Conservation (phyloP, 2,797 vertebrate species). For the Eulemur mongoz region DNA sequence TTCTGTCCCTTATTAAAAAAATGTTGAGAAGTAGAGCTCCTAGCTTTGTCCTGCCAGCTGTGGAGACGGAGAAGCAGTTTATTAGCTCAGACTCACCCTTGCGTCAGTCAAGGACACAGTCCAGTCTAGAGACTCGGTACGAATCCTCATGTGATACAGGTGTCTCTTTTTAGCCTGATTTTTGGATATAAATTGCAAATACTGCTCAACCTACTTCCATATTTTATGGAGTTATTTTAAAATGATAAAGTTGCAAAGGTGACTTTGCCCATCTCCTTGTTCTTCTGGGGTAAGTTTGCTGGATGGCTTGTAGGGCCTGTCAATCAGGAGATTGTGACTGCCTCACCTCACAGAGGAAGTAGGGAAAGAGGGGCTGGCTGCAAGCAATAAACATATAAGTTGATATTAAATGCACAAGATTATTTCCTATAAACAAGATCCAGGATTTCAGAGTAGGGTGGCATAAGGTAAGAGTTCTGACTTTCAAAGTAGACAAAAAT, state of each 20-base stretch:
- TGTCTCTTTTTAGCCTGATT: conserved; percentile 4
- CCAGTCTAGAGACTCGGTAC: not conserved
- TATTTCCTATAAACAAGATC: not conserved
- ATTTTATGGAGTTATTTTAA: not conserved
- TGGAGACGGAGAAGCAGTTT: not conserved
- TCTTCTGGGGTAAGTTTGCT: not conserved
- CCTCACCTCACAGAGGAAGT: too few species aligned
- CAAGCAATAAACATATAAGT: too few species aligned
- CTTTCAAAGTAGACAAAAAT: not conserved
- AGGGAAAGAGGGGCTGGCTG: not conserved
- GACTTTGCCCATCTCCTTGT: conserved; percentile 27
- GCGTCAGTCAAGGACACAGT: not conserved
- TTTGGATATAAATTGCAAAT: not conserved
- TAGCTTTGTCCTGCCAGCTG: not conserved
- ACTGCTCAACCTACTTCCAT: conserved; percentile 38
- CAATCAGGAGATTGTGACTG: not conserved
- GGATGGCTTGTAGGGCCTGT: not conserved
- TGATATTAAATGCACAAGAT: not conserved
- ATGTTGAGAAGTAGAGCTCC: not conserved
- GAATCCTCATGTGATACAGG: not conserved
- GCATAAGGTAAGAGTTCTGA: not conserved
- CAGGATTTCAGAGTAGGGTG: not conserved
- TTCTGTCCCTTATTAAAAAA: conserved; percentile 46
- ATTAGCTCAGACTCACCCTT: not conserved
- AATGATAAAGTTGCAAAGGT: conserved; percentile 19